Base-by-base conservation (phyloP, 30 jellyfish, hydroid and myxozoan species). In the Cassiopea xamachana region DNA sequence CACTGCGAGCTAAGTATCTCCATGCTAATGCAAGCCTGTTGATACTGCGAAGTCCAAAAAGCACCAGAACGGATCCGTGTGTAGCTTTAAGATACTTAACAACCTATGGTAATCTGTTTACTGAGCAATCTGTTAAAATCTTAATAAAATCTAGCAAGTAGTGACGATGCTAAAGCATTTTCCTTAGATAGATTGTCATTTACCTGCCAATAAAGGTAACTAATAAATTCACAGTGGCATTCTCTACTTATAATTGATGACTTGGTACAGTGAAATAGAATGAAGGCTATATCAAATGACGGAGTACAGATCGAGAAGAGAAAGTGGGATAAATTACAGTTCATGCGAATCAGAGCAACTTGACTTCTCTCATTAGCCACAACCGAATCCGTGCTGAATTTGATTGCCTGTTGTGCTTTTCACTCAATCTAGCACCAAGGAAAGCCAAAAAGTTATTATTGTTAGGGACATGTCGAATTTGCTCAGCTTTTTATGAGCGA, bases 361-460 rank as follows among this genome's bases (percentile, higher is more conserved):
- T 82, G 90, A 82, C 47, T 82, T 39, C 78, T 67, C 50, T 64
- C 90, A 12, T 16, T 45, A 10, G 90, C 90, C 90, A 82, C 90
- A 67, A 69, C 81, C 67, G 87, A 78, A 61, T n/a, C n/a, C 75
- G n/a, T 49, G 47, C 46, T 19, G 70, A 8, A 39, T 51, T 55
- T n/a, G 7, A 27, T 6, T 6, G 69, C 79, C 89, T 14, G 70
- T 79, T 80, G 89, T 50, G 89, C 16, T 58, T 50, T 80, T 48
- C n/a, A 67, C 89, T 27, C 1, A 75, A 27, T 49, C 68, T 47
- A 68, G 51, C 2, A 47, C 79, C n/a, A 58, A 80, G 68, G 43
- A 80, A 79, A 80, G 48, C 77, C 75, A 80, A 58, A 58, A 60
- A 68, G 74, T 62, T 5, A 58, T 58, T 58, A 58, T 58, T 58